Evolutionary conservation across 2,797 vertebrate species (phyloP).

Genomic region (Synanceia verrucosa): DNA sequence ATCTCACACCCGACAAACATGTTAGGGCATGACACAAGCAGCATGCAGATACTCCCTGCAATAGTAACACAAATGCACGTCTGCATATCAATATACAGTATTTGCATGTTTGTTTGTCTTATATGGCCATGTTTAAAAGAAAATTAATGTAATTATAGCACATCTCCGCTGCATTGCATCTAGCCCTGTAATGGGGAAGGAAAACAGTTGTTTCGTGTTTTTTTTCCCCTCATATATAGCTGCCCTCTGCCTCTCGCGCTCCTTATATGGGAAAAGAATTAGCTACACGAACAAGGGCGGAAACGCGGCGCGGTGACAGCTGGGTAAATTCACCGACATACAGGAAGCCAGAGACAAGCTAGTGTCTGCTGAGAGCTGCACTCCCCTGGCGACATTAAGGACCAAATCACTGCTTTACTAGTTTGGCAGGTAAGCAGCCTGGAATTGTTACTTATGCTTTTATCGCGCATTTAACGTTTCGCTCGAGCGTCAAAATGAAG

Average conservation of each 20-base stretch:
- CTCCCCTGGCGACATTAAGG: constrained; percentile 29
- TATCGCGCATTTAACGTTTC: rapidly evolving
- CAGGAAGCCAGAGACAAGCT: constrained; percentile 77
- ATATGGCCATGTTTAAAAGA: too few relatives aligned
- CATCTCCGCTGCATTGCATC: background rate
- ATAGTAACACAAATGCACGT: background rate
- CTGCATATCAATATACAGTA: background rate
- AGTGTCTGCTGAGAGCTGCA: constrained; percentile 3
- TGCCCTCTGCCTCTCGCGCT: constrained; percentile 54
- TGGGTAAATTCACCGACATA: constrained; percentile 75
- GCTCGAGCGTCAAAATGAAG: background rate
- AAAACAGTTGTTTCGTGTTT: background rate
- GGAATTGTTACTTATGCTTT: too few relatives aligned
- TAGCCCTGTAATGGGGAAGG: constrained; percentile 3
- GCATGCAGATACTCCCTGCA: too few relatives aligned
- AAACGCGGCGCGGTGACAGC: constrained; percentile 80
- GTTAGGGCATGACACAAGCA: too few relatives aligned
- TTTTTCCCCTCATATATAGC: background rate
- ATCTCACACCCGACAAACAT: background rate
- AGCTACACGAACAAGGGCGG: constrained; percentile 74
- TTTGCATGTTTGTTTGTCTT: background rate
- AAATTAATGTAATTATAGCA: background rate
- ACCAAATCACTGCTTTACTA: constrained; percentile 63
- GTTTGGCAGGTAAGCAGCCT: constrained; percentile 70
- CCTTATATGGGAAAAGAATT: constrained; percentile 83